Conservation (phyloP, 2,888 invertebrate genomes). For the Epiblema foenella region DNA sequence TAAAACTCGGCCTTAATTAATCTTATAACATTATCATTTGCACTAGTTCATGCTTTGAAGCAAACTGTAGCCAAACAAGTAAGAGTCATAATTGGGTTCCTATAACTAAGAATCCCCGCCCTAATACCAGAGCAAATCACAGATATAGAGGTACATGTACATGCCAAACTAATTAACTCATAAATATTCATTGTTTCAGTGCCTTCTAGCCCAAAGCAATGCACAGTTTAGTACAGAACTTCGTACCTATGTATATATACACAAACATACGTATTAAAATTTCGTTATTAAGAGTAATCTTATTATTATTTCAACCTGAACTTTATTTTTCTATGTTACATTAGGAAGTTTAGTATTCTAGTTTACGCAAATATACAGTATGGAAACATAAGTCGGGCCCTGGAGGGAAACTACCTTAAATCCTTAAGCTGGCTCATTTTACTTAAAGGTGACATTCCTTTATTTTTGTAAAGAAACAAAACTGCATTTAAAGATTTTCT, state of each 20-base stretch:
- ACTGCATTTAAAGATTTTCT: too few relatives aligned
- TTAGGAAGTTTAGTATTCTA: not conserved
- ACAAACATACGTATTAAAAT: too few relatives aligned
- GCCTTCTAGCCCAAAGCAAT: not conserved
- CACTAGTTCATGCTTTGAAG: too few relatives aligned
- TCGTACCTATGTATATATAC: too few relatives aligned
- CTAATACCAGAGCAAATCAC: not conserved
- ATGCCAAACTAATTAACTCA: not conserved
- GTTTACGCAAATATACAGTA: not conserved
- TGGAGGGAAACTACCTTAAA: too few relatives aligned
- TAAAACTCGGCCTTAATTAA: too few relatives aligned
- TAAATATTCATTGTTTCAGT: slow-evolving; percentile 7
- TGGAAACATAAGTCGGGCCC: too few relatives aligned
- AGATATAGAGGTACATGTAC: not conserved
- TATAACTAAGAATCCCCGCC: not conserved
- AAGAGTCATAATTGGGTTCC: not conserved
- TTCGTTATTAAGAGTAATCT: not conserved
- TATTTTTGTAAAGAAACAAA: too few relatives aligned
- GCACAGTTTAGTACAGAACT: not conserved
- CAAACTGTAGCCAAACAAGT: not conserved
- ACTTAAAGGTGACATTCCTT: too few relatives aligned
- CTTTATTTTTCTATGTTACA: not conserved
- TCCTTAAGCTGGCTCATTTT: too few relatives aligned
- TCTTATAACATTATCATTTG: too few relatives aligned
- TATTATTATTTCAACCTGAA: too few relatives aligned